Evolutionary conservation across 1,140 invertebrate species (phyloP), one percentile per base, ranked within the genome.

Genomic region (Lithobius niger): DNA sequence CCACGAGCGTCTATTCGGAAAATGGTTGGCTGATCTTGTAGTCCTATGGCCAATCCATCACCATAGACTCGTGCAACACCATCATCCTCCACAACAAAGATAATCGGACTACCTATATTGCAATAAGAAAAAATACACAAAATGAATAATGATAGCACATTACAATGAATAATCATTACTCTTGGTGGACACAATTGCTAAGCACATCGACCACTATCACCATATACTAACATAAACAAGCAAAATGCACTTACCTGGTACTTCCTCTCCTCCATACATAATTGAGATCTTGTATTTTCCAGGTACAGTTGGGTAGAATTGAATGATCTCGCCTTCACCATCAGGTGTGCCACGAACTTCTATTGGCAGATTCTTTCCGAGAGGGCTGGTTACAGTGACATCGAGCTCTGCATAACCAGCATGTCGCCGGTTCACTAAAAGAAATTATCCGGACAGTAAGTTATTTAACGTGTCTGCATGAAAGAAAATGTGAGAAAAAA

Each of bases 401-500:
- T 93, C 88, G 53, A 97, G 71, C 59, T 96, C 88, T 1, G 92
- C 90, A 55, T 84, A 78, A 13, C 93, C 92, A 43, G 92, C 88
- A 59, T 90, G 83, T 58, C 82, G 80, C 52, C 84, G 82, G 64
- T 87, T 83, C 49, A 97, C 90, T 88, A 68, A 26, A 76, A 69
- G 21, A 45, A 45, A 18, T 19, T n/a, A n/a, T n/a, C n/a, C n/a
- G n/a, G n/a, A n/a, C n/a, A n/a, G n/a, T n/a, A n/a, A n/a, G n/a
- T n/a, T n/a, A n/a, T n/a, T n/a, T n/a, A n/a, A n/a, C n/a, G n/a
- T n/a, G n/a, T n/a, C n/a, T n/a, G n/a, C n/a, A n/a, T n/a, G n/a
- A n/a, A n/a, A n/a, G n/a, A n/a, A n/a, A n/a, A n/a, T n/a, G n/a
- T n/a, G n/a, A n/a, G n/a, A n/a, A n/a, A n/a, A n/a, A n/a, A n/a